A percentile compares a stretch with the other conserved stretches of the same genome.
Evolutionary conservation across 2,797 vertebrate genomes (phyloP).

Genomic region (Holocentrus rufus): DNA sequence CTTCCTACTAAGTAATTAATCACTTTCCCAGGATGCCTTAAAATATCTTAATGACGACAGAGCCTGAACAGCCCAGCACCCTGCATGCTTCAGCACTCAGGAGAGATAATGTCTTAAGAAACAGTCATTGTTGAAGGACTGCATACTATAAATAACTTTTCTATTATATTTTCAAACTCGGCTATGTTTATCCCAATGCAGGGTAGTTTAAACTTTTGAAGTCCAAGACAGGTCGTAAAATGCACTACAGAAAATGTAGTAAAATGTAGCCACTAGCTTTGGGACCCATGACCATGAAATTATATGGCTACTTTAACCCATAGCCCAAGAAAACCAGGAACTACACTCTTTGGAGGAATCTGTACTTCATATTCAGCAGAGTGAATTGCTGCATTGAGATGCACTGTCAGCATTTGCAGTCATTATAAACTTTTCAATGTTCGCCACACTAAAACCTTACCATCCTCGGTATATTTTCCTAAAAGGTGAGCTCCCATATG

Average conservation of each 20-base stretch:
- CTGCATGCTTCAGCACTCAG: neutral
- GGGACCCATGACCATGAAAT: neutral
- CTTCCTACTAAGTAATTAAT: constrained; percentile 14
- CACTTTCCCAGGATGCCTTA: constrained; percentile 13
- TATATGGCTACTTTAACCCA: neutral
- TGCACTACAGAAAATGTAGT: too few relatives aligned
- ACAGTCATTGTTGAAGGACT: neutral
- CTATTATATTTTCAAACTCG: neutral
- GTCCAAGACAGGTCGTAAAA: too few relatives aligned
- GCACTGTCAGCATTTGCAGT: constrained; percentile 14
- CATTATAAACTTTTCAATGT: constrained; percentile 4
- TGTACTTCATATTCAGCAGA: constrained; percentile 7
- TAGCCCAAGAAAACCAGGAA: neutral
- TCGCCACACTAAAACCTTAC: neutral
- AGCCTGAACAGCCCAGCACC: neutral
- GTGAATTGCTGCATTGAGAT: constrained; percentile 7
- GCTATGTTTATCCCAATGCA: neutral
- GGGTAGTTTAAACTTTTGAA: neutral
- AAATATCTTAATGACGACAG: constrained; percentile 10
- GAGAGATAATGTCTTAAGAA: neutral
- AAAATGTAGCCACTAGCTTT: neutral
- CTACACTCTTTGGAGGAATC: neutral
- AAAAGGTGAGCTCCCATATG: constrained; percentile 15
- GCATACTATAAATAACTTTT: neutral
- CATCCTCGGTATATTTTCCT: neutral